Base-by-base conservation (phyloP, 2,113 vertebrate genomes). In the Amia ocellicauda region DNA sequence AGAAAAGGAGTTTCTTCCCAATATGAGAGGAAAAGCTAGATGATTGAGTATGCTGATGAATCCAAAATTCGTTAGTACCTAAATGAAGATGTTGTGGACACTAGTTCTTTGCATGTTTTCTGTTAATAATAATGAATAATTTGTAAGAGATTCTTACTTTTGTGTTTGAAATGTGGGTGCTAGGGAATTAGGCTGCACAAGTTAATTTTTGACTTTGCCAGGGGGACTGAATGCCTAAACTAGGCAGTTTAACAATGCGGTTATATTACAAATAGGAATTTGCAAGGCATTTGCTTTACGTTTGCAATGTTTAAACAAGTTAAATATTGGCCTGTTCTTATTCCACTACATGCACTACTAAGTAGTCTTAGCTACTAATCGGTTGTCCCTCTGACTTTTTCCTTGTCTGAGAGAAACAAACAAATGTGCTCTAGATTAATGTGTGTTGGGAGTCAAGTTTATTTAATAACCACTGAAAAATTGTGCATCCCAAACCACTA, bases 201-300 rank as follows among this genome's bases (percentile, higher is more conserved):
- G n/a, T n/a, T n/a, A n/a, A 7, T 36, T 36, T 36, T 36, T 36
- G 9, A 45, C 40, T 56, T 52, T 58, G 60, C 49, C 22, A 75
- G 60, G 56, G 71, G 68, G 62, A 49, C 29, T 60, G 40, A 76
- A 70, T 42, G 50, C 54, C 28, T 55, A 42, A 65, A 70, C 49
- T 31, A 27, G 51, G 36, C 49, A 67, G 50, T 57, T 64, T 63
- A 45, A 66, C 64, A 24, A 24, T 7, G 2, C 29, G 50, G 49
- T 23, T 55, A 27, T 45, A 27, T 69, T 69, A 41, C 55, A 43
- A 24, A 42, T 43, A 59, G 36, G 58, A 41, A 59, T 42, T 14
- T 42, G 23, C 23, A 10, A 42, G 1, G 16, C 7, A 16, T 47
- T 47, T 47, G n/a, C 43, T 47, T 45, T 55, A 65, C 28, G 17